phyloP scores from a whole-genome alignment of 2,888 invertebrate genomes.

The Sarcophaga variegata region DNA sequence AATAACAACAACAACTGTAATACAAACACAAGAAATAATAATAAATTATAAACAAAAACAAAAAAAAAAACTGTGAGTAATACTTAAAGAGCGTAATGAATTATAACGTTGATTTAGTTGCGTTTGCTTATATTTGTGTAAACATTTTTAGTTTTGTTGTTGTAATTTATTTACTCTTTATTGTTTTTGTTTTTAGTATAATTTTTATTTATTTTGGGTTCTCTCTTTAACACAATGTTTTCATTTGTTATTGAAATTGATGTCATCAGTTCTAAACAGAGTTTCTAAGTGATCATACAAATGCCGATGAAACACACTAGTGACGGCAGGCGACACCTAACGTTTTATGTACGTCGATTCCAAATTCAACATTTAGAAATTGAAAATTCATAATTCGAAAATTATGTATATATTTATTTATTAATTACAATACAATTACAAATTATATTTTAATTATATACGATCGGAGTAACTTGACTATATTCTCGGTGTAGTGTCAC shows the following conservation, averaged over 20 bases:
- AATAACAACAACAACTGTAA: slow-evolving; percentile 29
- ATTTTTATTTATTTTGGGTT: neutral
- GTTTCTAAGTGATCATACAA: neutral
- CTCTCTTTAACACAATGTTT: slow-evolving; percentile 15
- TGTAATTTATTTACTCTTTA: slow-evolving; percentile 23
- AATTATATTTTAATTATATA: too few relatives aligned
- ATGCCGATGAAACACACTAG: too few relatives aligned
- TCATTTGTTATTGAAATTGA: slow-evolving; percentile 43
- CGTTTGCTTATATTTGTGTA: slow-evolving; percentile 10
- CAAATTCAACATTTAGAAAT: too few relatives aligned
- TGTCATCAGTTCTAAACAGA: slow-evolving; percentile 47
- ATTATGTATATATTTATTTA: too few relatives aligned
- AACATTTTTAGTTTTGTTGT: neutral
- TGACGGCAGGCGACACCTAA: too few relatives aligned
- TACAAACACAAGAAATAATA: neutral
- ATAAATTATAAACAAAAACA: neutral
- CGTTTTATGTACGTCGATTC: too few relatives aligned
- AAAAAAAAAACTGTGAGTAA: slow-evolving; percentile 34
- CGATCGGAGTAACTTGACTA: too few relatives aligned
- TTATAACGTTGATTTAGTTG: slow-evolving; percentile 35
- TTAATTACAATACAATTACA: too few relatives aligned
- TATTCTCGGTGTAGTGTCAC: too few relatives aligned
- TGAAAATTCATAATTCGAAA: too few relatives aligned
- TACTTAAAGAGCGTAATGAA: neutral
- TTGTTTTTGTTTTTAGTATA: neutral